Base-by-base conservation (phyloP, 2,888 invertebrate species). In the Pristionchus mayeri region DNA sequence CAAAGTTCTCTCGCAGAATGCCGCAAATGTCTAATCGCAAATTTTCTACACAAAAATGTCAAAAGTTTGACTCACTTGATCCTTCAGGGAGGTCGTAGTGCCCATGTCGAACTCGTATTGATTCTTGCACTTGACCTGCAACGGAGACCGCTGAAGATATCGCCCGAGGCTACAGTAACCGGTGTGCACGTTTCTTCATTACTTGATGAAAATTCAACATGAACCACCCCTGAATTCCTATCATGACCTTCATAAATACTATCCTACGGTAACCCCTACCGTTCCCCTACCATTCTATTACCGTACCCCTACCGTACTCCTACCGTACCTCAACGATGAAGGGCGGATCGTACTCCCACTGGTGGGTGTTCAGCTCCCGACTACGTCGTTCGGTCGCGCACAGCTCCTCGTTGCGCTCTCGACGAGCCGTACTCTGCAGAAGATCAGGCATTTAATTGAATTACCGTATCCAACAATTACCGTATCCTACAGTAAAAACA, bases 311-410 rank as follows among this genome's bases (percentile, higher is more conserved):
- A 18, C 63, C 27, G 18, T 63, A 88, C 18, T 27, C 63, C 63
- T 34, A 89, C 30, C 88, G 78, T 11, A 88, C 85, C 83, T 90
- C 88, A 9, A 89, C 89, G 52, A 89, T 86, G 52, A 90, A 90
- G 18, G 90, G 90, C n/a, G 90, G 90, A 37, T 90, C 88, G 85
- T 86, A 90, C 76, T 90, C 90, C 40, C 86, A 88, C 85, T 85
- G 86, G 6, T 86, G 85, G 0, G 85, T 87, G 67, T 89, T 90
- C 85, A 90, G 75, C 78, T 90, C 89, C 3, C 86, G 84, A 13
- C 88, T 88, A 52, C 84, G 85, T 57, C 90, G 80, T 34, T 88
- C 87, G 63, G 84, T 86, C 57, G 84, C 79, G 82, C 90, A 90
- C 34, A 90, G 76, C 16, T 88, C 88, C 85, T 90, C 90, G 85